These are phyloP conservation scores for Carpatolechia fugitivella DNA, from an alignment of 2,888 invertebrate species.

Conservation along the genomic window DNA sequence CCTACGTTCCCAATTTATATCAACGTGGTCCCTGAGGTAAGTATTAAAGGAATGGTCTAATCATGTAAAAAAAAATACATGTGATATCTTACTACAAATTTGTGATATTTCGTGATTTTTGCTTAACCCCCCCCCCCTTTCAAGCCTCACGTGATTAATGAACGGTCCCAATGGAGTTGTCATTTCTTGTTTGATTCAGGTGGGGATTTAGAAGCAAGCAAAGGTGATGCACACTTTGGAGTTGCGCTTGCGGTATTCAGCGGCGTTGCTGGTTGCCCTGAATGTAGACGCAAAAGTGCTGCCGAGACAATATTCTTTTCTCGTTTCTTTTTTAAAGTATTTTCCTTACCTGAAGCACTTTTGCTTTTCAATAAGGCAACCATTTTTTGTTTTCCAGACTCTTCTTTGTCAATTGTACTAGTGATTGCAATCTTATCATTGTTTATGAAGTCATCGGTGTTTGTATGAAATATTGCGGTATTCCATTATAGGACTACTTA, in stretches of 20 bases:
- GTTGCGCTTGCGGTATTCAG: neutral
- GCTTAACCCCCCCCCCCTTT: too few species aligned
- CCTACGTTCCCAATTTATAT: too few species aligned
- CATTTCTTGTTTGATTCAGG: neutral
- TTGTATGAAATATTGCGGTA: too few species aligned
- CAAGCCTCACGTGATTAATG: too few species aligned
- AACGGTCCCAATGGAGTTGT: too few species aligned
- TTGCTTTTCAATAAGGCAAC: neutral
- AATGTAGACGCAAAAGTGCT: conserved; percentile 44
- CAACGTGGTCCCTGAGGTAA: too few species aligned
- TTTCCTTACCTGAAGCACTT: conserved; percentile 33
- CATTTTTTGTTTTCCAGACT: conserved; percentile 12
- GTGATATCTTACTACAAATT: too few species aligned
- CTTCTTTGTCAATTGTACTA: conserved; percentile 5
- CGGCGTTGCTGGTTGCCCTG: conserved; percentile 18
- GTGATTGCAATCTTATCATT: neutral
- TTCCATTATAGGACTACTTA: too few species aligned
- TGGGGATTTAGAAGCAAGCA: neutral
- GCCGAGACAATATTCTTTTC: conserved; percentile 55
- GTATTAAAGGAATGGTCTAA: too few species aligned
- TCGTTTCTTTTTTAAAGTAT: conserved; percentile 35
- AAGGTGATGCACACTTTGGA: neutral
- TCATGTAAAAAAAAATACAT: too few species aligned
- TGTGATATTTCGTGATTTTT: too few species aligned
- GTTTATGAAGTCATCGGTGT: too few species aligned